These are phyloP conservation scores for Nipponia nippon DNA, from an alignment of 2,113 vertebrate genomes.

Conservation along the genomic window DNA sequence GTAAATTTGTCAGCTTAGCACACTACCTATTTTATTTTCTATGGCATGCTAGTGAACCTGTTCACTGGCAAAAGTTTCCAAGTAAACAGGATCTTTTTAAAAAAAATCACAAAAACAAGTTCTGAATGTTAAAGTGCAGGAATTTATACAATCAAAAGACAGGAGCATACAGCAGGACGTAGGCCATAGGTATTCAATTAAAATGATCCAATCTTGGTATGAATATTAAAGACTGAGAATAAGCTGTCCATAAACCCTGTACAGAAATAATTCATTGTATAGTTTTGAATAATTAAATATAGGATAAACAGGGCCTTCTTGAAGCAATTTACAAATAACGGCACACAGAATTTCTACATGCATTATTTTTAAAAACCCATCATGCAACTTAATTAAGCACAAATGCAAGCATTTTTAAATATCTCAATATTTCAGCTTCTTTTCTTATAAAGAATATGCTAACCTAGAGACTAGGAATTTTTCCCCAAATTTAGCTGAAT, in stretches of 20 bases:
- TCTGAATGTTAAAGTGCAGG: neutral
- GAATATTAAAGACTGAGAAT: neutral
- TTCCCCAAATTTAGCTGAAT: neutral
- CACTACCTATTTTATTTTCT: neutral
- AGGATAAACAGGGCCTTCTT: neutral
- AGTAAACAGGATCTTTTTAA: neutral
- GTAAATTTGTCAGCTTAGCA: neutral
- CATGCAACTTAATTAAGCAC: neutral
- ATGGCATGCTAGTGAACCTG: neutral
- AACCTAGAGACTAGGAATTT: neutral
- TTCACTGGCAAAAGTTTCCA: neutral
- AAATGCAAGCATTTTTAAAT: neutral
- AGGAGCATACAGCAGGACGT: neutral
- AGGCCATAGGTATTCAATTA: neutral
- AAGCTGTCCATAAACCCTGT: neutral
- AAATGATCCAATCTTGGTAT: neutral
- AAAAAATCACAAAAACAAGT: neutral
- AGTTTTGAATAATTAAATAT: slow-evolving; percentile 19
- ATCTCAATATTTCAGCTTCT: neutral
- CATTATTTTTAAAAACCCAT: neutral
- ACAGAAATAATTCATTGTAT: neutral
- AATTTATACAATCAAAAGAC: neutral
- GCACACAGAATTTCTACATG: neutral
- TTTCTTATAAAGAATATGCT: neutral
- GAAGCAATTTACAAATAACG: neutral